phyloP scores from a whole-genome alignment of 2,797 vertebrate genomes.

The Smutsia temminckii region DNA sequence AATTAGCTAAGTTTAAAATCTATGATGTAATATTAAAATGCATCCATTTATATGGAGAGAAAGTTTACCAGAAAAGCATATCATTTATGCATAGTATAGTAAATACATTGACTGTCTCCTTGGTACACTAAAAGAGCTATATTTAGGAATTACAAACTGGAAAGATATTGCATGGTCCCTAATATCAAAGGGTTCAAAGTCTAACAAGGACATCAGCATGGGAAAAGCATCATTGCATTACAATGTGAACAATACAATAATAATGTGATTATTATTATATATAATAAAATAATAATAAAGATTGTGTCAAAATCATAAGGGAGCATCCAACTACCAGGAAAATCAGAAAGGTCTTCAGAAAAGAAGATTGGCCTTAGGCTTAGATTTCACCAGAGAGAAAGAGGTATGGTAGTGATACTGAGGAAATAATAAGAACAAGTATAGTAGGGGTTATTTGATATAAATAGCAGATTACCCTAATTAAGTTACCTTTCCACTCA shows the following conservation, averaged over 20 bases:
- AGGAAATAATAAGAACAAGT: not conserved
- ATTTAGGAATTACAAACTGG: not conserved
- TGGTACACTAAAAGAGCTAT: not conserved
- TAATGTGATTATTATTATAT: not conserved
- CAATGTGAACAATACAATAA: not conserved
- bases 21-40: constrained; percentile 11
- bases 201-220: not conserved
- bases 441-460: not conserved
- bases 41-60: not conserved
- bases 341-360: not conserved
- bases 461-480: not conserved
- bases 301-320: not conserved
- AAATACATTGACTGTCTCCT: not conserved
- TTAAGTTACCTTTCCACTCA: not conserved
- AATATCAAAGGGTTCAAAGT: not conserved
- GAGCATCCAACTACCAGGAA: not conserved
- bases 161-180: not conserved
- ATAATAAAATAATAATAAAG: not conserved
- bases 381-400: not conserved
- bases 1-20: not conserved
- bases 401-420: not conserved
- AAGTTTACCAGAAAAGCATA: not conserved
- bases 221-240: not conserved
- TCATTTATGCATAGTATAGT: not conserved
- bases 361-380: not conserved